These are phyloP conservation scores for Sebastes itinus DNA, from an alignment of 2,797 vertebrate species.

Conservation along the genomic window DNA sequence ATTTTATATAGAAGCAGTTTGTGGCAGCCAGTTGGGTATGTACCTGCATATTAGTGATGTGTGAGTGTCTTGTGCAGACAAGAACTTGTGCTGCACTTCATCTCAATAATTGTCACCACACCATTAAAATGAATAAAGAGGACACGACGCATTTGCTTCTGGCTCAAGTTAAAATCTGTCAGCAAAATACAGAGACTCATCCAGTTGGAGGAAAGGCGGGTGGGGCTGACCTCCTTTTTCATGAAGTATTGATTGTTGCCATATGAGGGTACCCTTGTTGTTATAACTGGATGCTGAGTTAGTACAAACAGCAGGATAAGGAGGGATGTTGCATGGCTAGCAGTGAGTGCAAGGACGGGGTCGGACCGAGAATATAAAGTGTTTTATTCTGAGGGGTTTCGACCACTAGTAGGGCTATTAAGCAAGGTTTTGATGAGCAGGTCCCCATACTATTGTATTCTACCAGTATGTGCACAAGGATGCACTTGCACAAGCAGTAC, in stretches of 20 bases:
- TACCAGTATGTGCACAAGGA: not conserved
- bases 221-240: constrained; percentile 13
- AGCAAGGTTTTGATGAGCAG: not conserved
- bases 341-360: not conserved
- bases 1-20: not conserved
- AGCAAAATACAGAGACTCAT: not conserved
- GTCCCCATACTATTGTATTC: not conserved
- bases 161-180: not conserved
- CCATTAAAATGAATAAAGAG: not conserved
- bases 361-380: not conserved
- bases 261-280: constrained; percentile 3
- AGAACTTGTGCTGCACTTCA: not conserved
- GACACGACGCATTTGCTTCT: not conserved
- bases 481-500: not conserved
- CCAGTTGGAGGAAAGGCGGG: not conserved
- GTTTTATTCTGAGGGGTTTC: not conserved
- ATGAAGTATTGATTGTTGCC: constrained; percentile 31
- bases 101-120: not conserved
- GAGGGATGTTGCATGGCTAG: not conserved
- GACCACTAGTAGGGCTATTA: not conserved
- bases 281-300: constrained; percentile 20
- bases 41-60: not conserved
- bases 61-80: not conserved
- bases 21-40: not conserved
- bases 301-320: not conserved